Conservation (phyloP, 2,888 invertebrate species). For the Eueremaeus valkanovi region DNA sequence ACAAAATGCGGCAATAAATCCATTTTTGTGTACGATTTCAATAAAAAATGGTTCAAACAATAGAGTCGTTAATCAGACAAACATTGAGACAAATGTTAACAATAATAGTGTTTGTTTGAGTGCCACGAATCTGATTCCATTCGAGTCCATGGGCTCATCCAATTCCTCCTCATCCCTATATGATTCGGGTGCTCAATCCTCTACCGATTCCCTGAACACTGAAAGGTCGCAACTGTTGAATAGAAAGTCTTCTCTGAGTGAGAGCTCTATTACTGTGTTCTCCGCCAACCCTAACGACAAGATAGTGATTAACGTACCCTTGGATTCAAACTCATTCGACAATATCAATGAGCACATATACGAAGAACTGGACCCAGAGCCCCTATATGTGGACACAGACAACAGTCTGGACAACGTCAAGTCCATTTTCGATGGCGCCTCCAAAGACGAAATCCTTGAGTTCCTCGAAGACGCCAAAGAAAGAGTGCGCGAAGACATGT, state of each 20-base stretch:
- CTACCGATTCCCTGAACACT: not conserved
- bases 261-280: conserved; percentile 12
- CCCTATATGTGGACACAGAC: conserved; percentile 26
- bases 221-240: not conserved
- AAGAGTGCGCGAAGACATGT: conserved; percentile 41
- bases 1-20: not conserved
- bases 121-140: not conserved
- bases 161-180: conserved; percentile 33
- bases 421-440: conserved; percentile 50
- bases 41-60: conserved; percentile 17
- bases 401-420: conserved; percentile 18
- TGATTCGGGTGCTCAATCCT: conserved; percentile 22
- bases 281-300: conserved; percentile 31
- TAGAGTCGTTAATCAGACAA: conserved; percentile 6
- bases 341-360: conserved; percentile 42
- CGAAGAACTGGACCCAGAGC: conserved; percentile 39
- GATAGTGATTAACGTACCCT: conserved; percentile 42
- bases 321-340: not conserved
- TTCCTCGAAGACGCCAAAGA: conserved; percentile 67
- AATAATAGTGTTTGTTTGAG: not conserved
- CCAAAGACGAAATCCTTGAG: conserved; percentile 82
- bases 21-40: conserved; percentile 25
- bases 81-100: not conserved
- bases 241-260: not conserved
- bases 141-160: conserved; percentile 26